These are phyloP conservation scores for Trichopoda pennipes DNA, from an alignment of 2,888 invertebrate genomes.

Conservation along the genomic window DNA sequence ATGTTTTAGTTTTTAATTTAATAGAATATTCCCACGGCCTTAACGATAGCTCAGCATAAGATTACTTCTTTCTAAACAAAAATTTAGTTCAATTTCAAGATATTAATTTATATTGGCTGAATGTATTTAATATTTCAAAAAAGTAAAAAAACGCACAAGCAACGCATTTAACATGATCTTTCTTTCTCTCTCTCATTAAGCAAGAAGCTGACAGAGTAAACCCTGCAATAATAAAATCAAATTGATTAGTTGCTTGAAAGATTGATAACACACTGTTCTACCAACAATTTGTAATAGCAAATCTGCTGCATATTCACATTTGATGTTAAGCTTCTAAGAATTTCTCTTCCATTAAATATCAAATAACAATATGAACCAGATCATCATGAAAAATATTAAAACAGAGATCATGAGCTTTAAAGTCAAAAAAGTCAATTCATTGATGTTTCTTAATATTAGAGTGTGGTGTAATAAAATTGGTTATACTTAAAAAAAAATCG, in stretches of 20 bases:
- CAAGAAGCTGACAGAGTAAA: slow-evolving; percentile 46
- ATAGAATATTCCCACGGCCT: slow-evolving; percentile 46
- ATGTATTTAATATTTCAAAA: neutral
- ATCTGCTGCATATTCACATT: slow-evolving; percentile 18
- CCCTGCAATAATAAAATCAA: slow-evolving; percentile 57
- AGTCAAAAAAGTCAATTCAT: slow-evolving; percentile 65
- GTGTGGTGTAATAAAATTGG: slow-evolving; percentile 61
- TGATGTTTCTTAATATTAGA: slow-evolving; percentile 60
- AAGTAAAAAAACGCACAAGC: slow-evolving; percentile 30
- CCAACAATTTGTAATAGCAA: slow-evolving; percentile 47
- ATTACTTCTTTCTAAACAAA: slow-evolving; percentile 28
- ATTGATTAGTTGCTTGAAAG: slow-evolving; percentile 49
- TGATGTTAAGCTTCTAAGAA: slow-evolving; percentile 60
- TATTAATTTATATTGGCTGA: slow-evolving; percentile 3
- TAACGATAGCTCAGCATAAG: slow-evolving; percentile 15
- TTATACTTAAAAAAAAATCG: slow-evolving; percentile 38
- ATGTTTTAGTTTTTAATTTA: too few relatives aligned
- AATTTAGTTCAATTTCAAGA: slow-evolving; percentile 49
- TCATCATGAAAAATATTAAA: slow-evolving; percentile 6
- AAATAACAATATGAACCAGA: slow-evolving; percentile 16
- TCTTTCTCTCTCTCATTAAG: slow-evolving; percentile 63
- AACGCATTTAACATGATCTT: slow-evolving; percentile 61
- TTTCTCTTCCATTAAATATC: slow-evolving; percentile 19
- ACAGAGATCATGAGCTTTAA: slow-evolving; percentile 22
- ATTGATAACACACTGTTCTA: slow-evolving; percentile 40